phyloP scores from a whole-genome alignment of 2,113 vertebrate genomes.

The Notarius lentiginosus region DNA sequence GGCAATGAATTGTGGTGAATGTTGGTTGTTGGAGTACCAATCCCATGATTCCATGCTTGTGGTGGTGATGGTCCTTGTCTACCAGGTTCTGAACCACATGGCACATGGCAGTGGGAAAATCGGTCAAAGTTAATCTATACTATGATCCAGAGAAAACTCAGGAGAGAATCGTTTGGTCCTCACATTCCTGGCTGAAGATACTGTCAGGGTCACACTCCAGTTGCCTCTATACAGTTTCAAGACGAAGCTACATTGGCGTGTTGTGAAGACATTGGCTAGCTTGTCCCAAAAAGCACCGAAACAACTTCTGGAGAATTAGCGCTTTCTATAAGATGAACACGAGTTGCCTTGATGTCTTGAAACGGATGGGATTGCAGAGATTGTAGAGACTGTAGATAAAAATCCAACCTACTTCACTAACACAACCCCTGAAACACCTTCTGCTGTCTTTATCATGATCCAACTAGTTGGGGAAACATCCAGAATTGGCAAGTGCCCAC shows the following conservation, averaged over 20 bases:
- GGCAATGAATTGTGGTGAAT: slow-evolving; percentile 53
- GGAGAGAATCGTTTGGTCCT: slow-evolving; percentile 28
- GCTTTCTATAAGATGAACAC: not conserved
- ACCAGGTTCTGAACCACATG: slow-evolving; percentile 1
- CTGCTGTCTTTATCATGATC: not conserved
- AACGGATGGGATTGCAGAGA: not conserved
- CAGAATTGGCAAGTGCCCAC: not conserved
- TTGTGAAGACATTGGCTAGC: slow-evolving; percentile 47
- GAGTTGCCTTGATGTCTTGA: not conserved
- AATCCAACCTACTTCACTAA: slow-evolving; percentile 14
- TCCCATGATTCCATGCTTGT: not conserved
- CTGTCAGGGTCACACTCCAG: not conserved
- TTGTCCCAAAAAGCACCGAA: slow-evolving; percentile 39
- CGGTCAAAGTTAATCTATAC: slow-evolving; percentile 6
- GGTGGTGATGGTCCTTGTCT: not conserved
- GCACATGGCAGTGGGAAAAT: slow-evolving; percentile 4
- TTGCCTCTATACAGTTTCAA: not conserved
- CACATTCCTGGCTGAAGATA: not conserved
- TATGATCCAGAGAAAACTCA: slow-evolving; percentile 3
- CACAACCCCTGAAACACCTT: slow-evolving; percentile 2
- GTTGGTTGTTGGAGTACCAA: slow-evolving; percentile 63
- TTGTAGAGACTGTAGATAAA: not conserved
- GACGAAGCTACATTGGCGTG: slow-evolving; percentile 38
- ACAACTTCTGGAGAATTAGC: slow-evolving; percentile 26
- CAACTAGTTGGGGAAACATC: not conserved